phyloP scores from a whole-genome alignment of 2,113 vertebrate species.

The Petroica traversi region DNA sequence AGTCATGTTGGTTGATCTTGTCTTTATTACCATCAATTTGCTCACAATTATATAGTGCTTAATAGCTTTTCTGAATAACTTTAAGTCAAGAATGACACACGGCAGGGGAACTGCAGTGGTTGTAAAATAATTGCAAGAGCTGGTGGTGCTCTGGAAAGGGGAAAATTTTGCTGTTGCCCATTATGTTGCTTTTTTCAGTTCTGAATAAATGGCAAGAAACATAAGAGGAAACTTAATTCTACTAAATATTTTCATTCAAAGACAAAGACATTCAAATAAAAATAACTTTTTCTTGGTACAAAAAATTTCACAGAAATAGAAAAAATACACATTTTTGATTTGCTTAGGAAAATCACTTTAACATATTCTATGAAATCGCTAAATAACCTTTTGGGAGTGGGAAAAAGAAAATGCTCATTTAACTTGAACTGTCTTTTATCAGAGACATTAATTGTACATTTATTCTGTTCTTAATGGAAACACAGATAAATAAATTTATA shows the following conservation, averaged over 20 bases:
- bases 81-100: conserved; percentile 6
- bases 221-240: neutral
- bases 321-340: neutral
- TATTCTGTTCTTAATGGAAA: neutral
- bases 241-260: neutral
- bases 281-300: neutral
- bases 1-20: conserved; percentile 64
- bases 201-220: neutral
- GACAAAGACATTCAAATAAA: neutral
- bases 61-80: conserved; percentile 41
- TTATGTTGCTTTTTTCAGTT: neutral
- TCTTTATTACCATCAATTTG: conserved; percentile 71
- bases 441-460: neutral
- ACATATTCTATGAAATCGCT: neutral
- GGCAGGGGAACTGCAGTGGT: neutral
- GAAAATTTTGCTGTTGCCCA: neutral
- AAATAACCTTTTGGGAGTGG: neutral
- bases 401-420: neutral
- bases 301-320: neutral
- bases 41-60: conserved; percentile 57
- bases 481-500: neutral
- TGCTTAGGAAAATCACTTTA: neutral
- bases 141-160: neutral
- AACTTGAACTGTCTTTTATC: neutral
- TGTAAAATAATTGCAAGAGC: conserved; percentile 9